Conservation (phyloP, 2,797 vertebrate species). For the Steatocranus sp. region DNA sequence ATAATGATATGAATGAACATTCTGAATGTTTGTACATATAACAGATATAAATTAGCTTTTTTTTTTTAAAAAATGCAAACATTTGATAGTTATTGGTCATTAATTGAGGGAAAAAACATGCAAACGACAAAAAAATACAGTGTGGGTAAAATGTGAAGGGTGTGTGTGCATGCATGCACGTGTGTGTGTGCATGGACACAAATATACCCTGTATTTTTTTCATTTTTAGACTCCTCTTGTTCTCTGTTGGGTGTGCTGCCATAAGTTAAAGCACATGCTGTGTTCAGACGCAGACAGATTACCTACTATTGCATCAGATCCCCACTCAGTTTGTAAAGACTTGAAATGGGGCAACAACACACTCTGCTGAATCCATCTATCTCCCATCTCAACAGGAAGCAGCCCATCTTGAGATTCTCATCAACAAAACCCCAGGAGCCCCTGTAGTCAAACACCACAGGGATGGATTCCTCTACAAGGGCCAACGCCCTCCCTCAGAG, state of each 20-base stretch:
- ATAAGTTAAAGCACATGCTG: background rate
- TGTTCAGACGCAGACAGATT: conserved; percentile 19
- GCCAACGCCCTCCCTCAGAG: background rate
- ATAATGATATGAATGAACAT: background rate
- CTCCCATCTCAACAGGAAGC: conserved; percentile 16
- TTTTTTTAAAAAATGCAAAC: background rate
- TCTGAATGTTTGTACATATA: background rate
- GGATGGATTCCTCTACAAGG: background rate
- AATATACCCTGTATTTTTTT: background rate
- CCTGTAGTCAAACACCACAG: background rate
- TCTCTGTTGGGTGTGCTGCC: background rate
- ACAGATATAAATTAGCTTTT: background rate
- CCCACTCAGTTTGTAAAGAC: background rate
- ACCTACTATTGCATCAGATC: conserved; percentile 57
- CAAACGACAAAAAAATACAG: background rate
- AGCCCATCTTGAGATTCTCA: conserved; percentile 6
- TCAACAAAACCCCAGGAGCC: conserved; percentile 8
- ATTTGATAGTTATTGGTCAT: background rate
- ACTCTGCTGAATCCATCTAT: background rate
- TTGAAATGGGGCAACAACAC: background rate
- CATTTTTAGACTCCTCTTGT: background rate
- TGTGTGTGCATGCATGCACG: background rate
- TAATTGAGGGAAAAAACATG: background rate
- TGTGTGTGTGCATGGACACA: background rate
- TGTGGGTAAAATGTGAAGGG: background rate